Evolutionary conservation across 2,113 vertebrate genomes (phyloP), one percentile per base, ranked within the genome.

Genomic region (Marmota monax): DNA sequence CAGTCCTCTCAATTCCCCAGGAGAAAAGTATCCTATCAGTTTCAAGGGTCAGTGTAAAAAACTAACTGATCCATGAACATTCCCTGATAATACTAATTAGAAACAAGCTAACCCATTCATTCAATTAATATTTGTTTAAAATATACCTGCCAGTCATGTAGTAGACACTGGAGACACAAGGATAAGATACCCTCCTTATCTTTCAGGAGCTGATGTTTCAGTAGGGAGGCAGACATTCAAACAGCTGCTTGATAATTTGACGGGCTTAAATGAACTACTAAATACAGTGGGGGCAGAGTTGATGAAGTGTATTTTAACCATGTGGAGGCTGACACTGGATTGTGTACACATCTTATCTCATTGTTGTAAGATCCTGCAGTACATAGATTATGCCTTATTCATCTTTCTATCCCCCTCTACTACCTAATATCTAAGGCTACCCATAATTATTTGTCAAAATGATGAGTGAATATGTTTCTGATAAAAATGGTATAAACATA

Each of bases 391-490:
- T 53, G 8, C 25, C 22, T 77, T 84, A 58, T 72, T 95, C 76
- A 61, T 96, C 93, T 84, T 80, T 61, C 34, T 63, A 58, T 39
- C 39, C 42, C 72, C n/a, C 67, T 45, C 20, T 76, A 32, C 73
- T 82, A 80, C 58, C 25, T 90, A 48, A 16, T n/a, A 69, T 73
- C 23, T 37, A 84, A 34, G 11, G 20, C 6, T 29, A 0, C 53
- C 72, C 27, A 45, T 93, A 93, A 96, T 92, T 84, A 78, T 92
- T 88, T 93, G 84, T 87, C 87, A 93, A 61, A n/a, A 20, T 72
- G 84, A 96, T 77, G 72, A 83, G 80, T 79, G 39, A 96, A 48
- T 76, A 25, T 51, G 22, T 77, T 94, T 92, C 69, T 92, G 58
- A 72, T 70, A 56, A 94, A 7, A 53, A 72, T 2, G 16, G 1